Conservation (phyloP, 2,888 invertebrate species). For the Diaprepes abbreviatus region DNA sequence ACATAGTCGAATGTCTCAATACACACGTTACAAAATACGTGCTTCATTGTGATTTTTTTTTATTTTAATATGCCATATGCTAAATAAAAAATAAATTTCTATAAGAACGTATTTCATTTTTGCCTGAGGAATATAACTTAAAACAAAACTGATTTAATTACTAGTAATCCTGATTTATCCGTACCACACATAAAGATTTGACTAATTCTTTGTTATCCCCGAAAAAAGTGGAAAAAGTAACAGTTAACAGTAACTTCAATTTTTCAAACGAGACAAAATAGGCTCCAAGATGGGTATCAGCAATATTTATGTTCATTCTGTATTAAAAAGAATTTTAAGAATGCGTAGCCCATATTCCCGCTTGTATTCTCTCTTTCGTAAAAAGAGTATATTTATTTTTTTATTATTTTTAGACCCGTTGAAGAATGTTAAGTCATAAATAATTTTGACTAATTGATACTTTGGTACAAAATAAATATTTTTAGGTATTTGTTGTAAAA, state of each 20-base stretch:
- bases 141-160: too few relatives aligned
- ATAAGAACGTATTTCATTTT: too few relatives aligned
- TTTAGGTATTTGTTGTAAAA: too few relatives aligned
- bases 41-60: too few relatives aligned
- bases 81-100: too few relatives aligned
- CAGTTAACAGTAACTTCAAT: constrained; percentile 15
- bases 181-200: too few relatives aligned
- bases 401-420: constrained; percentile 29
- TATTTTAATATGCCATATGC: too few relatives aligned
- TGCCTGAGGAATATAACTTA: too few relatives aligned
- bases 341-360: constrained; percentile 39
- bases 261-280: constrained; percentile 38
- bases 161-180: too few relatives aligned
- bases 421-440: constrained; percentile 30
- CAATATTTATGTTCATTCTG: constrained; percentile 45
- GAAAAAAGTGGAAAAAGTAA: constrained; percentile 19
- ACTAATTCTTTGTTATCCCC: neutral
- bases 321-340: constrained; percentile 33
- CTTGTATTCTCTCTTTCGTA: constrained; percentile 28
- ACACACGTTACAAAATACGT: too few relatives aligned
- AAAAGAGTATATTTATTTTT: constrained; percentile 41
- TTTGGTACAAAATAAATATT: too few relatives aligned
- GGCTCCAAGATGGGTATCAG: constrained; percentile 37
- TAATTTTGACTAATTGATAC: constrained; percentile 24
- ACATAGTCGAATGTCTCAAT: too few relatives aligned